Evolutionary conservation across 2,888 invertebrate species (phyloP), one percentile per base, ranked within the genome.

Genomic region (Vandiemenella viatica): DNA sequence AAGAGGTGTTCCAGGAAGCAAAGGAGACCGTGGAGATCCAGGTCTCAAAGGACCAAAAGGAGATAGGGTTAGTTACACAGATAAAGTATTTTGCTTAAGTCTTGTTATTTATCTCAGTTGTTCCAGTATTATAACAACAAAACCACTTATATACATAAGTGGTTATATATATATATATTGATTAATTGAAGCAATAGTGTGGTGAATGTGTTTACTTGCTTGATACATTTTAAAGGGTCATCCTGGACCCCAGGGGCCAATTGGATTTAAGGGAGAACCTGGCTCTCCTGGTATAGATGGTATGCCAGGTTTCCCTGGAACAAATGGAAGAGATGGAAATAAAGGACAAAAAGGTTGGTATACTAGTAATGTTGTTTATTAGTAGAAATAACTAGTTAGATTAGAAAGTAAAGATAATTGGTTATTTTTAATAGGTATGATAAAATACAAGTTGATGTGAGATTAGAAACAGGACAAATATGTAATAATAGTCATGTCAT

Each of bases 1-100:
- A 51, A 79, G 80, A 54, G 84, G 84, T 1, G 77, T 78, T 37
- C 76, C 79, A 0, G 83, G 83, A 1, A 70, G 75, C 58, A 79
- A 80, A 26, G 83, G 84, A 1, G 73, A 76, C 19, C 72, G 81
- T 57, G 87, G 87, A 3, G 77, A 80, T 3, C 63, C 75, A 1
- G 84, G 84, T 1, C 65, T 76, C 1, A 53, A 56, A 44, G 59
- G 59, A 15, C 46, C 48, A 20, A 56, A 57, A 38, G 60, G 61
- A 17, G 59, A 59, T 44, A 50, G 56, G 55, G 58, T 58, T 45
- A 50, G 55, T 45, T n/a, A n/a, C n/a, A n/a, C n/a, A n/a, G n/a
- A n/a, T n/a, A n/a, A n/a, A n/a, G n/a, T n/a, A n/a, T n/a, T n/a
- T n/a, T n/a, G n/a, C n/a, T n/a, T n/a, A n/a, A n/a, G n/a, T n/a